Conservation (phyloP, 2,113 vertebrate genomes). For the Prolemur simus region DNA sequence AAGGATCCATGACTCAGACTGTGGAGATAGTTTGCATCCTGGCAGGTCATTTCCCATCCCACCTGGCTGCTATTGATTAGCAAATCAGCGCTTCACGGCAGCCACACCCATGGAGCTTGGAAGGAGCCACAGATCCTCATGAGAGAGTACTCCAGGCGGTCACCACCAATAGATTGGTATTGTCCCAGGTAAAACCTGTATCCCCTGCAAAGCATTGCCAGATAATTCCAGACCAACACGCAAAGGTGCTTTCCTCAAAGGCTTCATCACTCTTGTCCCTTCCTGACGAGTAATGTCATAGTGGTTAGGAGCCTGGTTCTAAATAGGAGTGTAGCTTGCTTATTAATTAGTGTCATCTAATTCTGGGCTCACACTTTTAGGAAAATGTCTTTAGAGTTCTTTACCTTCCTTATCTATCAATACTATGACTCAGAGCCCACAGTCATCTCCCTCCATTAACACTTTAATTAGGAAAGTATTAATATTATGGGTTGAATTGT, state of each 20-base stretch:
- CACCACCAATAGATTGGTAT: neutral
- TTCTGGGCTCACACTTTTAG: neutral
- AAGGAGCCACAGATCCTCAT: neutral
- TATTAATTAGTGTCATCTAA: neutral
- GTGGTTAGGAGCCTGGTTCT: neutral
- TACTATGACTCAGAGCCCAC: neutral
- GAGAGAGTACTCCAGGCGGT: neutral
- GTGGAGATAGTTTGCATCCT: rapidly evolving
- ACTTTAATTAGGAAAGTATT: neutral
- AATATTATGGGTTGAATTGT: neutral
- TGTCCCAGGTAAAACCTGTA: neutral
- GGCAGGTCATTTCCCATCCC: neutral
- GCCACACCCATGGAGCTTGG: neutral
- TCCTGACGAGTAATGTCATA: neutral
- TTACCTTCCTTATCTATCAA: neutral
- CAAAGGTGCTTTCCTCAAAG: neutral
- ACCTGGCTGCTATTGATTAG: neutral
- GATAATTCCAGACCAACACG: neutral
- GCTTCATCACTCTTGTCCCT: neutral
- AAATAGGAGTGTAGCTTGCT: neutral
- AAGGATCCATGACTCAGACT: neutral
- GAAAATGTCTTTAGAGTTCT: neutral
- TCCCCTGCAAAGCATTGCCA: neutral
- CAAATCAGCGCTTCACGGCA: neutral
- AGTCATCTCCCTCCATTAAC: neutral